Conservation (phyloP, 2,888 invertebrate species). For the Phaedon cochleariae region DNA sequence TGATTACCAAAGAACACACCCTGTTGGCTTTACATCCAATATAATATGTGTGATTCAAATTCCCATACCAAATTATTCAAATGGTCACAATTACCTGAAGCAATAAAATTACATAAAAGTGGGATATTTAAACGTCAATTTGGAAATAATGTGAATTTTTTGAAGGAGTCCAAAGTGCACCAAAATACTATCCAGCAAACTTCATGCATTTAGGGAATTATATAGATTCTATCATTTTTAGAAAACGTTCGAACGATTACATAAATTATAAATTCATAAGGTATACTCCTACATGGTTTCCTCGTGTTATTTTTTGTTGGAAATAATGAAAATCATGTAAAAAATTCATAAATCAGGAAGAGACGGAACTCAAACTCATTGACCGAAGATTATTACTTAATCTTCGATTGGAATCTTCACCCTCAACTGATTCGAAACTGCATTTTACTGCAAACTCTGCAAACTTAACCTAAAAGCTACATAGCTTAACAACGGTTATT, state of each 20-base stretch:
- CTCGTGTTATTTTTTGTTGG: too few species aligned
- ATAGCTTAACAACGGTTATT: constrained; percentile 19
- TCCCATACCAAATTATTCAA: too few species aligned
- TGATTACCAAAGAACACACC: too few species aligned
- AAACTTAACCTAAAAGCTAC: constrained; percentile 20
- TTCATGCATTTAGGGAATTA: not conserved
- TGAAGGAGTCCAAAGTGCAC: not conserved
- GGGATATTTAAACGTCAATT: not conserved
- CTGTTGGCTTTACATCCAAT: too few species aligned
- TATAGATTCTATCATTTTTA: not conserved
- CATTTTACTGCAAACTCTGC: constrained; percentile 22
- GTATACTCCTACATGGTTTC: too few species aligned
- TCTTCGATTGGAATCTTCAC: not conserved
- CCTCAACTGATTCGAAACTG: constrained; percentile 15
- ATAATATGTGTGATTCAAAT: too few species aligned
- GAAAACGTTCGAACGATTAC: too few species aligned
- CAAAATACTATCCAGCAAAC: not conserved
- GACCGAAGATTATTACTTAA: not conserved
- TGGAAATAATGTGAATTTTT: not conserved
- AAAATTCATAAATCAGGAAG: not conserved
- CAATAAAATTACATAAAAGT: not conserved
- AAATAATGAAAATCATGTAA: too few species aligned
- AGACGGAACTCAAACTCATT: not conserved
- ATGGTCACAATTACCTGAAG: too few species aligned
- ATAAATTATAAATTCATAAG: not conserved